Evolutionary conservation across 2,888 invertebrate species (phyloP).

Genomic region (Apeira syringaria): DNA sequence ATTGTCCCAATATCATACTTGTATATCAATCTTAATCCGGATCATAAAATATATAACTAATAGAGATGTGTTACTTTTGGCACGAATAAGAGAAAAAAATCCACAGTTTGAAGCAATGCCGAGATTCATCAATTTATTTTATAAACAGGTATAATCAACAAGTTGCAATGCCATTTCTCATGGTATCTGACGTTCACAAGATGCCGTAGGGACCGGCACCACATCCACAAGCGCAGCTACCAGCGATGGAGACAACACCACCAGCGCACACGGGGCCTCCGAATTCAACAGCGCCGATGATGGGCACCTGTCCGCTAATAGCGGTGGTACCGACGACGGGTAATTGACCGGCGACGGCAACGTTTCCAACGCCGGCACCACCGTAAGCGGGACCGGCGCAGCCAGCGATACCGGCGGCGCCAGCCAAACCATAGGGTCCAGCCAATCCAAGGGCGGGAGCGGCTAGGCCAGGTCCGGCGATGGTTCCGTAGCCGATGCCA

Average conservation of each 20-base stretch:
- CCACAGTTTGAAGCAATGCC: too few species aligned
- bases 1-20: too few species aligned
- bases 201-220: constrained; percentile 17
- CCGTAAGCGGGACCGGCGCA: constrained; percentile 30
- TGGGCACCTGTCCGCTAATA: constrained; percentile 46
- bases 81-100: too few species aligned
- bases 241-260: constrained; percentile 48
- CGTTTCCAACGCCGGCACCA: constrained; percentile 40
- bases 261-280: constrained; percentile 47
- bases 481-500: constrained; percentile 7
- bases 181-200: constrained; percentile 14
- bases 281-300: constrained; percentile 46
- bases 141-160: too few species aligned
- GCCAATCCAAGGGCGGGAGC: too few species aligned
- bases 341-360: constrained; percentile 41
- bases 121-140: too few species aligned
- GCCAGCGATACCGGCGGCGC: constrained; percentile 6
- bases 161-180: too few species aligned
- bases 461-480: too few species aligned
- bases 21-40: too few species aligned
- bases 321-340: constrained; percentile 44
- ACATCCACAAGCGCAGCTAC: constrained; percentile 47
- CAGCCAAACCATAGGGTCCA: not conserved
- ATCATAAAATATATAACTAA: too few species aligned
- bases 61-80: too few species aligned